These are phyloP conservation scores for Brachionichthys hirsutus DNA, from an alignment of 2,113 vertebrate species.

Conservation along the genomic window DNA sequence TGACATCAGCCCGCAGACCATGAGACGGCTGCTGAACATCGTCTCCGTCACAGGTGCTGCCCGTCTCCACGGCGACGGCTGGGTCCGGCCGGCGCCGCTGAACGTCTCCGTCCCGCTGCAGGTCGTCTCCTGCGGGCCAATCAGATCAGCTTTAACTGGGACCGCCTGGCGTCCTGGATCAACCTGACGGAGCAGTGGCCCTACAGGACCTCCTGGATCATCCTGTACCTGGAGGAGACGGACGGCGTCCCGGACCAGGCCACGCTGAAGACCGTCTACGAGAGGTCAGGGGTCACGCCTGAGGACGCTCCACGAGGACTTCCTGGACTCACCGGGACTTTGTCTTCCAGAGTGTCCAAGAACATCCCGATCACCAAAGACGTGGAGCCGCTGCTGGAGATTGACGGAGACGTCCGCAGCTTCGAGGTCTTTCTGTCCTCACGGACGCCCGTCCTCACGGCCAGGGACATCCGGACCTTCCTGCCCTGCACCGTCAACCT, in stretches of 20 bases:
- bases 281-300: slow-evolving; percentile 79
- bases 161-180: slow-evolving; percentile 97
- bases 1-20: slow-evolving; percentile 96
- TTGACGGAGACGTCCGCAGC: slow-evolving; percentile 93
- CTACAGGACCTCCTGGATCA: slow-evolving; percentile 95
- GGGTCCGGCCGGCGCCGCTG: background rate
- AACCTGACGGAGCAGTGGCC: slow-evolving; percentile 99
- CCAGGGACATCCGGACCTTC: slow-evolving; percentile 91
- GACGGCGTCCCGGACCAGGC: slow-evolving; percentile 88
- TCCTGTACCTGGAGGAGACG: slow-evolving; percentile 92
- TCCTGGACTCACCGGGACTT: background rate
- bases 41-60: slow-evolving; percentile 97
- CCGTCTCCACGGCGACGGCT: no score
- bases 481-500: slow-evolving; percentile 96
- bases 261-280: slow-evolving; percentile 91
- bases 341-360: slow-evolving; percentile 85
- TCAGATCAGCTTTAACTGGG: slow-evolving; percentile 97
- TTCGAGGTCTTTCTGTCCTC: slow-evolving; percentile 98
- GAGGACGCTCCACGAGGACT: no score
- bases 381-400: slow-evolving; percentile 96
- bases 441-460: slow-evolving; percentile 89
- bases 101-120: slow-evolving; percentile 34
- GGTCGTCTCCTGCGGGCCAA: slow-evolving; percentile 94
- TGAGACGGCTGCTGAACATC: slow-evolving; percentile 95
- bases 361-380: slow-evolving; percentile 97